These are phyloP conservation scores for Musca vetustissima DNA, from an alignment of 1,140 invertebrate genomes.

Conservation along the genomic window DNA sequence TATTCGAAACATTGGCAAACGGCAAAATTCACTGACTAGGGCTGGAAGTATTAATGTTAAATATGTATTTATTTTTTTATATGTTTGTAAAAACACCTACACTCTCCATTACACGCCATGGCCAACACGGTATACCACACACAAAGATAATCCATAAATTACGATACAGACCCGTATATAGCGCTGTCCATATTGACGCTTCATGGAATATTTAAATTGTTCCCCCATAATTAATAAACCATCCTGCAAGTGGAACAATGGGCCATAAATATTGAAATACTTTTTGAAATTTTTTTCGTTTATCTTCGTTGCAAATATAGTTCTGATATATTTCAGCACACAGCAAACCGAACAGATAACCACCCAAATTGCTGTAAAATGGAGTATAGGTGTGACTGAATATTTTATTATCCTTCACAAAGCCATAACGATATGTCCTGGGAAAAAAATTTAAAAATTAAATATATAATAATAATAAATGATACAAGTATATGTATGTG, in stretches of 20 bases:
- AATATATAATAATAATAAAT: no score
- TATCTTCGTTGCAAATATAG: background rate
- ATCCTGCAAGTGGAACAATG: background rate
- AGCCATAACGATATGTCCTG: constrained; percentile 2
- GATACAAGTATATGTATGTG: no score
- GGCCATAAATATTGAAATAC: background rate
- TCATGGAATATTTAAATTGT: background rate
- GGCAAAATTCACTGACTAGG: no score
- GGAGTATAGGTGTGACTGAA: background rate
- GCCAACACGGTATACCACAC: background rate
- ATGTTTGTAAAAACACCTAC: background rate
- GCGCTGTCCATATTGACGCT: background rate
- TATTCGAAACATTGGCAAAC: no score
- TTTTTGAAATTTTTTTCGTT: background rate
- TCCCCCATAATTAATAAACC: background rate
- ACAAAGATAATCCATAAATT: background rate
- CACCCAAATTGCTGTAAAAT: background rate
- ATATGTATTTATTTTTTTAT: no score
- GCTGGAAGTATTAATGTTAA: no score
- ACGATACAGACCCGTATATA: constrained; percentile 1
- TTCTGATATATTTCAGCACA: constrained; percentile 4
- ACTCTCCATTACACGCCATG: background rate
- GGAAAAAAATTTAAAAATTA: no score
- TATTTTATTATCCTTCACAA: background rate
- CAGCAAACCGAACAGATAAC: background rate